These are phyloP conservation scores for Medauroidea extradentata DNA, from an alignment of 1,140 invertebrate species.

Conservation along the genomic window DNA sequence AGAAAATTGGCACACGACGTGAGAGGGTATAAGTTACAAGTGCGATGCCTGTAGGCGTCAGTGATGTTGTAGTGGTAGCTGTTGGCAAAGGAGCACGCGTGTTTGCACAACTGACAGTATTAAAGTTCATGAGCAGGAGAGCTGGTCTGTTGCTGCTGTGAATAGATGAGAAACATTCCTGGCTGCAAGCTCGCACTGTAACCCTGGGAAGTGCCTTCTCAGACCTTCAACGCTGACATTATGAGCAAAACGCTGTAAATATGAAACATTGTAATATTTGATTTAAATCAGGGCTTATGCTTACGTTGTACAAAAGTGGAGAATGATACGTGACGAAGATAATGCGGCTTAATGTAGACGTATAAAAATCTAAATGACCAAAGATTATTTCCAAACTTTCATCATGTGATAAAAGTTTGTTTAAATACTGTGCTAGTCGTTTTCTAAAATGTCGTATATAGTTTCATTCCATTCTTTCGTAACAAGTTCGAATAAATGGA, in stretches of 20 bases:
- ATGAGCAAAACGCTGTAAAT: background rate
- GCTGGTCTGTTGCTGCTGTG: too few species aligned
- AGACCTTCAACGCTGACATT: slow-evolving; percentile 4
- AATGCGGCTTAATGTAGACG: slow-evolving; percentile 1
- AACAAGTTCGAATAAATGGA: background rate
- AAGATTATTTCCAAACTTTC: background rate
- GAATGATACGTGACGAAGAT: background rate
- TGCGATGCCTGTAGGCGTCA: too few species aligned
- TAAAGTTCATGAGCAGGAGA: too few species aligned
- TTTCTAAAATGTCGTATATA: slow-evolving; percentile 5
- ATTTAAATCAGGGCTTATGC: background rate
- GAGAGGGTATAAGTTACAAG: too few species aligned
- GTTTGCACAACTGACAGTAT: too few species aligned
- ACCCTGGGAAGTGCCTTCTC: slow-evolving; percentile 11
- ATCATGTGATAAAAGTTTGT: slow-evolving; percentile 4
- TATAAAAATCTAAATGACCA: background rate
- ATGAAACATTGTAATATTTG: slow-evolving; percentile 2
- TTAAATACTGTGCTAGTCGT: slow-evolving; percentile 8
- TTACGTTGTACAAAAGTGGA: background rate
- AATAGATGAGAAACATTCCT: too few species aligned
- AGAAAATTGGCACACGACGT: too few species aligned
- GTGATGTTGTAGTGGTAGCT: too few species aligned
- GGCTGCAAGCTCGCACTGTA: too few species aligned
- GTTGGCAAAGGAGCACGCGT: too few species aligned
- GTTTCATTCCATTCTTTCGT: too few species aligned